Percentiles rank a stretch among this genome's conserved stretches.
These are phyloP conservation scores for Aricia agestis DNA, from an alignment of 1,140 invertebrate species.

Conservation along the genomic window DNA sequence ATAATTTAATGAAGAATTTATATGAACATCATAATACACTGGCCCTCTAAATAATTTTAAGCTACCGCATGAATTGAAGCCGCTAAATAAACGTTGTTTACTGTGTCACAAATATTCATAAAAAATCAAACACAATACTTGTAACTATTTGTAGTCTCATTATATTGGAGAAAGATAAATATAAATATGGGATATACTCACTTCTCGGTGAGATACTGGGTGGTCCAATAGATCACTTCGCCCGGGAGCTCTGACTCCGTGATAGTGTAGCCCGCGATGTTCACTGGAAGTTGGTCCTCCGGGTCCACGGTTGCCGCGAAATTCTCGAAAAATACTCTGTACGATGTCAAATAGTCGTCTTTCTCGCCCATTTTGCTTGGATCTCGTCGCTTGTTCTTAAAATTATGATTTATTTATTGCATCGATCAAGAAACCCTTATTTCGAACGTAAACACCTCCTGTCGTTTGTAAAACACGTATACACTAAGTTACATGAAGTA, in stretches of 20 bases:
- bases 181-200: conserved; percentile 65
- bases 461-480: conserved; percentile 18
- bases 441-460: conserved; percentile 23
- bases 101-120: too few relatives aligned
- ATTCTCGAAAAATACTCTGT: conserved; percentile 82
- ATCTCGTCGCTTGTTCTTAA: background rate
- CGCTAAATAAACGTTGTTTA: too few relatives aligned
- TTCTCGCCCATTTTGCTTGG: conserved; percentile 66
- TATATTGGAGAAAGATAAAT: background rate
- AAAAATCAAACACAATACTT: too few relatives aligned
- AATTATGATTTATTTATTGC: conserved; percentile 36
- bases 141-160: too few relatives aligned
- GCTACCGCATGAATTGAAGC: too few relatives aligned
- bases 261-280: conserved; percentile 82
- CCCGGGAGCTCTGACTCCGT: conserved; percentile 83
- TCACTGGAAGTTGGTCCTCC: conserved; percentile 85
- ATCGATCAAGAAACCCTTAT: conserved; percentile 54
- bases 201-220: conserved; percentile 86
- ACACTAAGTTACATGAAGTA: conserved; percentile 17
- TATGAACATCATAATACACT: too few relatives aligned
- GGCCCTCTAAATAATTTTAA: too few relatives aligned
- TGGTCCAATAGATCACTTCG: conserved; percentile 85
- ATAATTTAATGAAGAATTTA: too few relatives aligned
- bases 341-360: conserved; percentile 81
- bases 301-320: conserved; percentile 81